A percentile compares a stretch with the other conserved stretches of the same genome.
Evolutionary conservation across 2,888 invertebrate genomes (phyloP).

Genomic region (Brachylomia viminalis): DNA sequence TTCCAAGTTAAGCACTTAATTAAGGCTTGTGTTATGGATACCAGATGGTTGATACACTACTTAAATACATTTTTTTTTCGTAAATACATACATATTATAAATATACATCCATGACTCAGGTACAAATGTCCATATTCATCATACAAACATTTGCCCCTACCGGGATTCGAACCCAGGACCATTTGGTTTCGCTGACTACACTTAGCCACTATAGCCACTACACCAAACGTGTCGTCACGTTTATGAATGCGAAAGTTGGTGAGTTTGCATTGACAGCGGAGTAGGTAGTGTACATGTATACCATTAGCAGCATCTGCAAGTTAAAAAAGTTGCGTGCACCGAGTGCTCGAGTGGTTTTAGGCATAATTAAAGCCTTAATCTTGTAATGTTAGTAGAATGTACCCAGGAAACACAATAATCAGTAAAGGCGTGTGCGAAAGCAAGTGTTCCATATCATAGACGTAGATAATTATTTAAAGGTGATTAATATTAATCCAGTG

Average conservation of each 20-base stretch:
- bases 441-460: background rate
- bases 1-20: no score
- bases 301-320: background rate
- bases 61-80: no score
- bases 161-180: no score
- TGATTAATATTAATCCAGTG: conserved; percentile 35
- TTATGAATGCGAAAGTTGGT: conserved; percentile 30
- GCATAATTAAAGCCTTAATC: background rate
- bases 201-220: no score
- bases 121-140: no score
- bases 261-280: background rate
- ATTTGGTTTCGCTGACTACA: no score
- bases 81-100: no score
- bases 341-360: background rate
- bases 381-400: background rate
- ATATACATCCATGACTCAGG: no score
- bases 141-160: no score
- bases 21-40: no score
- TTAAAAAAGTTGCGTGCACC: background rate
- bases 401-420: background rate
- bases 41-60: no score
- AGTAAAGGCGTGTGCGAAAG: background rate
- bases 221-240: no score
- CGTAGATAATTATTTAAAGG: conserved; percentile 36
- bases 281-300: background rate